Percentiles rank a stretch among this genome's conserved stretches.
Conservation (phyloP, 2,113 vertebrate genomes). For the Esox niger region DNA sequence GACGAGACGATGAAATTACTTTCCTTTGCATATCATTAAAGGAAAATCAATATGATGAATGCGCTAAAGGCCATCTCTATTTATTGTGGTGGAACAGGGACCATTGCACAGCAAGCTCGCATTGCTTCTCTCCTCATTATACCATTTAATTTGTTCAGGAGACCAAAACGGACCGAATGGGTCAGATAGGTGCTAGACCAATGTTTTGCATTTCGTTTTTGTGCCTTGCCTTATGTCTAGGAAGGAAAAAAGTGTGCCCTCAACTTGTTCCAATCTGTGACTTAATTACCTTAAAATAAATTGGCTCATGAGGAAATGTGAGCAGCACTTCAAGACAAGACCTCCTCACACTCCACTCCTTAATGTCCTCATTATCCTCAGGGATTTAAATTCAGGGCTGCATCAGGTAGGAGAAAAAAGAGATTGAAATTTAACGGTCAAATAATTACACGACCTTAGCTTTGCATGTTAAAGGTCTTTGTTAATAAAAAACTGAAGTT, state of each 20-base stretch:
- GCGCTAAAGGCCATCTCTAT: constrained; percentile 68
- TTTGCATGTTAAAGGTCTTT: constrained; percentile 34
- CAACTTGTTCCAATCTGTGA: constrained; percentile 39
- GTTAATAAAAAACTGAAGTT: constrained; percentile 38
- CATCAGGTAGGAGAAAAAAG: constrained; percentile 11
- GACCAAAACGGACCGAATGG: constrained; percentile 38
- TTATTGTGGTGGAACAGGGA: constrained; percentile 73
- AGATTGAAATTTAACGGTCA: constrained; percentile 34
- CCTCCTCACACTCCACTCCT: constrained; percentile 42
- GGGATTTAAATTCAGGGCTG: constrained; percentile 49
- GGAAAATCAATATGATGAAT: constrained; percentile 83
- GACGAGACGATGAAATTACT: constrained; percentile 81
- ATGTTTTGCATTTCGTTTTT: background rate
- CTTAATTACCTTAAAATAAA: constrained; percentile 65
- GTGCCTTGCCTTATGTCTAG: constrained; percentile 11
- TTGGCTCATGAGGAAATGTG: constrained; percentile 45
- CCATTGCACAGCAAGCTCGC: constrained; percentile 42
- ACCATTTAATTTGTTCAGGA: constrained; percentile 61
- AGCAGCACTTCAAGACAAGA: constrained; percentile 56
- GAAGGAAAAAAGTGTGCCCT: constrained; percentile 11
- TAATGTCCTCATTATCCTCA: constrained; percentile 60
- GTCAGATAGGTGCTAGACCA: constrained; percentile 21
- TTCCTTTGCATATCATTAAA: constrained; percentile 86
- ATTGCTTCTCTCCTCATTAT: constrained; percentile 53
- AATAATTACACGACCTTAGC: constrained; percentile 35